Percentiles rank a stretch among this genome's conserved stretches.
Conservation (phyloP, 2,797 vertebrate species). For the Megalops cyprinoides region DNA sequence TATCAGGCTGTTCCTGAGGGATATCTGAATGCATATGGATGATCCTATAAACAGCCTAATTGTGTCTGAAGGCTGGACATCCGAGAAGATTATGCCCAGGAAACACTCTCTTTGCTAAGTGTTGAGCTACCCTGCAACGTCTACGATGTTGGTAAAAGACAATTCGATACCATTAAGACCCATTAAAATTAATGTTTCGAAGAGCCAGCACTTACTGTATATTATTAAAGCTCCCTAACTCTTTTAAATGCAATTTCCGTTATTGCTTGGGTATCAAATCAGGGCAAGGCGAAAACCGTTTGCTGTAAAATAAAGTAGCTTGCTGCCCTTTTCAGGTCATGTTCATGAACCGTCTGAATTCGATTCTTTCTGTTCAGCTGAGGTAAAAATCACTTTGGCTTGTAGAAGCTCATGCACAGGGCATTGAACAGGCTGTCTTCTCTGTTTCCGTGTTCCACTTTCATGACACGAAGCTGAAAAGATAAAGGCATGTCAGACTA, state of each 20-base stretch:
- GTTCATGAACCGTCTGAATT: too few species aligned
- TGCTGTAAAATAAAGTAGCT: background rate
- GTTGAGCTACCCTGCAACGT: background rate
- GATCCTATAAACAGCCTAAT: conserved; percentile 12
- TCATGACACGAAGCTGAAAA: too few species aligned
- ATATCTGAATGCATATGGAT: background rate
- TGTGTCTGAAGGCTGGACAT: conserved; percentile 10
- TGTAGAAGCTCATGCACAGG: too few species aligned
- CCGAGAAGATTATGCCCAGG: background rate
- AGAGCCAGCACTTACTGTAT: conserved; percentile 16
- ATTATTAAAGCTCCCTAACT: conserved; percentile 13
- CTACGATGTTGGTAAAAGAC: conserved; percentile 14
- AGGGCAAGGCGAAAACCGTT: background rate
- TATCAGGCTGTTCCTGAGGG: background rate
- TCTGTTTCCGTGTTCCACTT: background rate
- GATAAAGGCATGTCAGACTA: too few species aligned
- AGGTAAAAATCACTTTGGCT: background rate
- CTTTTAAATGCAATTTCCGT: conserved; percentile 18
- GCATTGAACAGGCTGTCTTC: background rate
- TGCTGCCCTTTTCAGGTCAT: background rate
- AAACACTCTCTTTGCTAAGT: background rate
- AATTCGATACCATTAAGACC: conserved; percentile 18
- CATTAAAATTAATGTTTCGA: conserved; percentile 14
- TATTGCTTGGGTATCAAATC: background rate
- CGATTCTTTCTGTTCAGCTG: background rate